Base-by-base conservation (phyloP, 1,140 invertebrate genomes). In the Geopemphigus sp. region DNA sequence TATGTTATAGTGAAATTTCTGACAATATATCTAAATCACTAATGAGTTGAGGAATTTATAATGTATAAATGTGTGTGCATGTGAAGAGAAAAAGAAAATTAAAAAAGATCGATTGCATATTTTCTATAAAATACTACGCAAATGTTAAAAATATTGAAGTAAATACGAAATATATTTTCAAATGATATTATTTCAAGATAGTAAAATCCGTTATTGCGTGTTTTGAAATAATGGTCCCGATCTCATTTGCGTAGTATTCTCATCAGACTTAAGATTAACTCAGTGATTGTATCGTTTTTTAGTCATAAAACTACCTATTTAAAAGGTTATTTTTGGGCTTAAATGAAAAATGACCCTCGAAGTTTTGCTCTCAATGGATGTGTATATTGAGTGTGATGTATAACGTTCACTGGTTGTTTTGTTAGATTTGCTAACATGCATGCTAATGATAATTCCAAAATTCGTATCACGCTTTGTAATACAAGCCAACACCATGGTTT, bases 351-450 rank as follows among this genome's bases (percentile, higher is more conserved):
- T 12, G 82, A 82, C 47, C 81, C 82, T 26, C 82, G 72, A 47
- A 81, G 82, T 74, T 82, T 82, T 5, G 81, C 80, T 61, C 74
- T 57, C n/a, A 78, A 29, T 19, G 74, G 74, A 78, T 78, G 74
- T 15, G 74, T 78, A 0, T 81, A 82, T 59, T 80, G 82, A 59
- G 81, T 70, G 53, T 82, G 81, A 26, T 81, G 64, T 70, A 81
- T 80, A n/a, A 78, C 86, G 82, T 88, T 87, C 17, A 89, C 88
- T 3, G 89, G 87, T 81, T 90, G 88, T 74, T 89, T 89, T n/a
- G 89, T 90, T 81, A 90, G 87, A 83, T 88, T 89, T 17, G 89
- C 89, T 87, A 90, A 88, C 8, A 87, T 86, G 74, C 86, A 89
- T 11, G 87, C 88, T 87, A 89, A 89, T 39, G 85, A 84, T 17